Evolutionary conservation across 2,113 vertebrate species (phyloP).

Genomic region (Psettodes erumei): DNA sequence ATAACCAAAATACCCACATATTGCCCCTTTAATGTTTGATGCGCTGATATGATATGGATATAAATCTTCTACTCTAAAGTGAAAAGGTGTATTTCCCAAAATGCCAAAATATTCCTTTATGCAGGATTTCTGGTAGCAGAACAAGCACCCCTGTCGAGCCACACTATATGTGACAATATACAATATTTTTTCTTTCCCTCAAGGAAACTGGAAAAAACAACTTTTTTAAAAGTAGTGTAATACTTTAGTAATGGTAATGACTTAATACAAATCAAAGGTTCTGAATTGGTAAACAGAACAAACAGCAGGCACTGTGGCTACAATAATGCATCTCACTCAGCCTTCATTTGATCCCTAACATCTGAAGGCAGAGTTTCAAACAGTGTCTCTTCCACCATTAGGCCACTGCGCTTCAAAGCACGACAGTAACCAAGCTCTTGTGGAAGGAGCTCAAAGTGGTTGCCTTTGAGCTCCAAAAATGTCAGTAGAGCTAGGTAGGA

Average conservation of each 20-base stretch:
- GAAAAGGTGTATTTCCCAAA: background rate
- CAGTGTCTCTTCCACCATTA: constrained; percentile 91
- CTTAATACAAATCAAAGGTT: constrained; percentile 47
- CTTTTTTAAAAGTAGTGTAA: constrained; percentile 23
- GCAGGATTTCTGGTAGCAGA: background rate
- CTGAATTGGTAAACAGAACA: constrained; percentile 19
- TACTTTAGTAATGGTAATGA: constrained; percentile 49
- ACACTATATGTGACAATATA: constrained; percentile 11
- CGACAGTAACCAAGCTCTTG: constrained; percentile 91
- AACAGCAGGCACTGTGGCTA: constrained; percentile 80
- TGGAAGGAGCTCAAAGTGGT: constrained; percentile 95
- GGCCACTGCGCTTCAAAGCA: constrained; percentile 89
- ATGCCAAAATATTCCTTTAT: background rate
- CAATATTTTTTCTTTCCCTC: background rate
- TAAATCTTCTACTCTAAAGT: background rate
- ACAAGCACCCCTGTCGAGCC: background rate
- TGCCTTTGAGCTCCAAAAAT: constrained; percentile 94
- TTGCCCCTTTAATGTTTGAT: background rate
- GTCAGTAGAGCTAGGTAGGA: constrained; percentile 90
- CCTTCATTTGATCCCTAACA: constrained; percentile 95
- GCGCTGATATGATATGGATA: background rate
- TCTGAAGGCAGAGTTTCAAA: constrained; percentile 98
- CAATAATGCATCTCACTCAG: constrained; percentile 85
- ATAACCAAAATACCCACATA: too few species aligned
- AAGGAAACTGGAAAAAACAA: constrained; percentile 26